Conservation (phyloP, 2,888 invertebrate species). For the Dynastes hyllus region DNA sequence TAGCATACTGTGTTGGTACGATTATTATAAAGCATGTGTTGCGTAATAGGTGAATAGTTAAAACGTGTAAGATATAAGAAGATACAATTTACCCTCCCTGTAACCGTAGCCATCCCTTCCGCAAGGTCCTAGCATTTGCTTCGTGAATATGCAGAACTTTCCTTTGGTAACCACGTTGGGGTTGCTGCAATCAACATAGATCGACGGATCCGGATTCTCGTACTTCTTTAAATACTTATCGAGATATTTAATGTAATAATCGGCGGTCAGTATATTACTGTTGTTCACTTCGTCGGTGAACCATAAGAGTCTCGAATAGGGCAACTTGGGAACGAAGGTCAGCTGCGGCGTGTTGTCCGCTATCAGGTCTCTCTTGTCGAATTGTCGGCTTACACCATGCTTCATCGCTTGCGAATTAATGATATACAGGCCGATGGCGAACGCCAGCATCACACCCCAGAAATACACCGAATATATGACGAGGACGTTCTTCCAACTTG, state of each 20-base stretch:
- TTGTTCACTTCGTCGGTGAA: slow-evolving; percentile 4
- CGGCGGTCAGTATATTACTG: background rate
- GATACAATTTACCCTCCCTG: background rate
- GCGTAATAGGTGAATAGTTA: background rate
- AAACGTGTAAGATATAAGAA: background rate
- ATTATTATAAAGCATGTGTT: background rate
- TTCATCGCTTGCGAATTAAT: background rate
- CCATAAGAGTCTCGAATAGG: slow-evolving; percentile 1
- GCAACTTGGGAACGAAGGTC: slow-evolving; percentile 18
- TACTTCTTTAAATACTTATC: slow-evolving; percentile 41
- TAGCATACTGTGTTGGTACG: no score
- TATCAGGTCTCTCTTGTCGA: slow-evolving; percentile 4
- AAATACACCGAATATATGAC: background rate
- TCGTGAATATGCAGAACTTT: slow-evolving; percentile 42
- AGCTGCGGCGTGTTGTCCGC: slow-evolving; percentile 19
- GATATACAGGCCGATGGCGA: background rate
- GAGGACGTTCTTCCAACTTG: slow-evolving; percentile 13
- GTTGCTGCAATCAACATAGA: slow-evolving; percentile 46
- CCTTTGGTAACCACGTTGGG: background rate
- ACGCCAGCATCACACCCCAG: background rate
- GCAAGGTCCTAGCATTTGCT: slow-evolving; percentile 41
- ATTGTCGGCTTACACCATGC: background rate
- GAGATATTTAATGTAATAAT: slow-evolving; percentile 35
- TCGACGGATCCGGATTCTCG: slow-evolving; percentile 30
- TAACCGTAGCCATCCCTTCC: slow-evolving; percentile 42